Percentiles rank a stretch among this genome's conserved stretches.
phyloP scores from a whole-genome alignment of 92 coral and sea anemone species.

The Siderastrea radians region DNA sequence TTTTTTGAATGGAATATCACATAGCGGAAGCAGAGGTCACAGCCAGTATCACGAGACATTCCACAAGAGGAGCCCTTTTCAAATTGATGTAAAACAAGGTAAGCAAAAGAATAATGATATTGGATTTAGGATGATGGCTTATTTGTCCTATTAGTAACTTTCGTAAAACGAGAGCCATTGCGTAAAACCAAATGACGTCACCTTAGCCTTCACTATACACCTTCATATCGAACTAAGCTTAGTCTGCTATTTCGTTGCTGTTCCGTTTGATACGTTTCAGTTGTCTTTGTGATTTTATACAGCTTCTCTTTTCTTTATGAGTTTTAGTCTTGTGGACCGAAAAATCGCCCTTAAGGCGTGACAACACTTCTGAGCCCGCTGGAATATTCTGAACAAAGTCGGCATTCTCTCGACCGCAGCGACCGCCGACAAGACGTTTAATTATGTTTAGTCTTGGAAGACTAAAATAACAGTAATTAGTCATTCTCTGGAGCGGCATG shows the following conservation, averaged over 20 bases:
- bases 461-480: too few relatives aligned
- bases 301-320: background rate
- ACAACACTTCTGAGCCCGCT: too few relatives aligned
- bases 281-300: too few relatives aligned
- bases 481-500: too few relatives aligned
- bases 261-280: too few relatives aligned
- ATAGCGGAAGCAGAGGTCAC: conserved; percentile 14
- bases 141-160: background rate
- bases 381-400: too few relatives aligned
- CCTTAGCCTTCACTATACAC: background rate
- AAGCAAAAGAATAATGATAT: background rate
- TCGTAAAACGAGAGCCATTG: background rate
- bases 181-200: background rate
- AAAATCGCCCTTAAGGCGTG: background rate
- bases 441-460: too few relatives aligned
- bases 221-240: too few relatives aligned
- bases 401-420: too few relatives aligned
- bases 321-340: background rate
- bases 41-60: conserved; percentile 14
- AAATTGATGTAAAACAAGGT: background rate
- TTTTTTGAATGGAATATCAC: background rate
- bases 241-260: too few relatives aligned
- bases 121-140: background rate
- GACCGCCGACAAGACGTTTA: too few relatives aligned
- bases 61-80: background rate